Base-by-base conservation (phyloP, 2,797 vertebrate species). In the Euthynnus affinis region DNA sequence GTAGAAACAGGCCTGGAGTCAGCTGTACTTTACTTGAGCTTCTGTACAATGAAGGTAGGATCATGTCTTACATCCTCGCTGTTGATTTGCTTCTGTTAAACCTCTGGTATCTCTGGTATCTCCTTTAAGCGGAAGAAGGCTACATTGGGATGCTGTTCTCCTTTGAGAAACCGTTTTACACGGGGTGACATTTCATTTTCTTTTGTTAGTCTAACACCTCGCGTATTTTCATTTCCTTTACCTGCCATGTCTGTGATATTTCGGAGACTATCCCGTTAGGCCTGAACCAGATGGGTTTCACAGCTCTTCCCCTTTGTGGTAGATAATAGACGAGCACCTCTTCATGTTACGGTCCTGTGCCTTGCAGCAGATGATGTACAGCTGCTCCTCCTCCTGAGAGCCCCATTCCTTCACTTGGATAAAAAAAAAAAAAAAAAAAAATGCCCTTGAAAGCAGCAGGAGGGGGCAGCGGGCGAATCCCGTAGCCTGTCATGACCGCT, bases 371-470 rank as follows among this genome's bases (percentile, higher is more conserved):
- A 82, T 84, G 76, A 82, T 32, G 63, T 76, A 74, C 71, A 87
- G 71, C 78, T 76, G 83, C 83, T 82, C 53, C 57, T 82, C 53
- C 57, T 70, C 71, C 49, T 42, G 27, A 52, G 52, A 61, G 63
- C 57, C 29, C 53, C 18, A 49, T 59, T 68, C 51, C 52, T 62
- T 71, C 27, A 0, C 62, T 65, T 68, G 76, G 51, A 83, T 82
- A 61, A 87, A n/a, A n/a, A n/a, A n/a, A n/a, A n/a, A n/a, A n/a
- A n/a, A n/a, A n/a, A n/a, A n/a, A n/a, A n/a, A n/a, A n/a, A 87
- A 84, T n/a, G 76, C 69, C 90, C 88, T 90, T 93, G 86, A 90
- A 83, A 82, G 66, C 76, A 74, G 71, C 57, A 65, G 71, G 72
- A 79, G 66, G 71, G 72, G 80, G 66, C 76, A 74, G 71, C 57